Evolutionary conservation across 2,888 invertebrate species (phyloP).

Genomic region (Trachelus tabidus): DNA sequence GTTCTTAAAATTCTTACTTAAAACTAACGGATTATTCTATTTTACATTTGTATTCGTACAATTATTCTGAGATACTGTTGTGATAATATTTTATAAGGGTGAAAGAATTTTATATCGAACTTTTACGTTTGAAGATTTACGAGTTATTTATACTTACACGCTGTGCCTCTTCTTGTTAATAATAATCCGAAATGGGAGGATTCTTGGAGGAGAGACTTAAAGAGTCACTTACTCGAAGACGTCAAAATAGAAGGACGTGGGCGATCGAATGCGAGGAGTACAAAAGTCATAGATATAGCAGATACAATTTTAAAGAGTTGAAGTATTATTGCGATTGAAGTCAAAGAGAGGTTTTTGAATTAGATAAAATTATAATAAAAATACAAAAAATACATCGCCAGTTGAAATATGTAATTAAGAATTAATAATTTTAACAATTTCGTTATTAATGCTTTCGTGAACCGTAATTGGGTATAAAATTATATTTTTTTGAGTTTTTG

Average conservation of each 20-base stretch:
- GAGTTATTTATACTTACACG: neutral
- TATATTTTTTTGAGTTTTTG: neutral
- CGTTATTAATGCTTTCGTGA: neutral
- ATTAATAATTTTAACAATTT: neutral
- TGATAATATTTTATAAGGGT: neutral
- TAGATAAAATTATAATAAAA: neutral
- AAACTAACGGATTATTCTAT: neutral
- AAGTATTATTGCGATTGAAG: neutral
- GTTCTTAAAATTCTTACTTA: too few relatives aligned
- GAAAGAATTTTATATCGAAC: neutral
- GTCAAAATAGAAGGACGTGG: neutral
- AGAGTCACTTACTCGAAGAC: neutral
- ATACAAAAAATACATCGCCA: neutral
- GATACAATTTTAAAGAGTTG: neutral
- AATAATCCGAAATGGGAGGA: neutral
- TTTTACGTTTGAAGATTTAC: neutral
- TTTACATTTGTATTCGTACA: too few relatives aligned
- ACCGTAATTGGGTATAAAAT: neutral
- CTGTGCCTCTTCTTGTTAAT: neutral
- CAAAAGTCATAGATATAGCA: neutral
- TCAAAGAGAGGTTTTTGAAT: neutral
- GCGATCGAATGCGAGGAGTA: too few relatives aligned
- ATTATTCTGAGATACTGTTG: neutral
- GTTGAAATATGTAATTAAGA: neutral
- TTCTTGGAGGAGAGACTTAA: too few relatives aligned